Percentiles rank a stretch among this genome's conserved stretches.
These are phyloP conservation scores for Cisticola juncidis DNA, from an alignment of 2,113 vertebrate genomes.

Conservation along the genomic window DNA sequence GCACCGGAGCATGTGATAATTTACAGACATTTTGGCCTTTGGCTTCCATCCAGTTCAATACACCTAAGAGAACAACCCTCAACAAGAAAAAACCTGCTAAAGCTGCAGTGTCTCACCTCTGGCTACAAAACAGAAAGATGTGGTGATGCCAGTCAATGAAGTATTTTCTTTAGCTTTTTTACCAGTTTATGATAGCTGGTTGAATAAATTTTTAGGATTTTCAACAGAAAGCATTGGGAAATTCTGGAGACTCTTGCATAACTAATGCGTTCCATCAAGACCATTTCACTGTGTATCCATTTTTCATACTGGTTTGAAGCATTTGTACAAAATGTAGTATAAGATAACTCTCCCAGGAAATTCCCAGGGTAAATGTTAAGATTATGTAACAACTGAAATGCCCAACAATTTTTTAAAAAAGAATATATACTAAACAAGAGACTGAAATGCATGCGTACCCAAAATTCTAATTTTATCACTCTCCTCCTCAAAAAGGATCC, in stretches of 20 bases:
- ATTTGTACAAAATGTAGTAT: not conserved
- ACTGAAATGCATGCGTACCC: rapidly evolving
- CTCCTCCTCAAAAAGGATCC: not conserved
- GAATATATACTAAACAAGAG: not conserved
- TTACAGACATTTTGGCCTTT: conserved; percentile 12
- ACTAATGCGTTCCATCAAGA: not conserved
- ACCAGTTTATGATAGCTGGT: not conserved
- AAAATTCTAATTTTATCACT: not conserved
- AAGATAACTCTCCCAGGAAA: not conserved
- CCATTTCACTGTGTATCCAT: not conserved
- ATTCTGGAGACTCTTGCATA: not conserved
- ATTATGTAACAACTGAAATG: not conserved
- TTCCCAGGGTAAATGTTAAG: not conserved
- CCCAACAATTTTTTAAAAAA: not conserved
- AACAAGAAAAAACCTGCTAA: not conserved
- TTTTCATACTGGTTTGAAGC: not conserved
- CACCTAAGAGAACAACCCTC: not conserved
- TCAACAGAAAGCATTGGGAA: not conserved
- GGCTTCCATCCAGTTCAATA: not conserved
- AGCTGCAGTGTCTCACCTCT: not conserved
- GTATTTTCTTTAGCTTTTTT: conserved; percentile 11
- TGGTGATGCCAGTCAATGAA: not conserved
- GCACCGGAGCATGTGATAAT: not conserved
- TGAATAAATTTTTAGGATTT: not conserved
- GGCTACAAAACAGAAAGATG: not conserved